These are phyloP conservation scores for Marisa cornuarietis DNA, from an alignment of 1,140 invertebrate species.

Conservation along the genomic window DNA sequence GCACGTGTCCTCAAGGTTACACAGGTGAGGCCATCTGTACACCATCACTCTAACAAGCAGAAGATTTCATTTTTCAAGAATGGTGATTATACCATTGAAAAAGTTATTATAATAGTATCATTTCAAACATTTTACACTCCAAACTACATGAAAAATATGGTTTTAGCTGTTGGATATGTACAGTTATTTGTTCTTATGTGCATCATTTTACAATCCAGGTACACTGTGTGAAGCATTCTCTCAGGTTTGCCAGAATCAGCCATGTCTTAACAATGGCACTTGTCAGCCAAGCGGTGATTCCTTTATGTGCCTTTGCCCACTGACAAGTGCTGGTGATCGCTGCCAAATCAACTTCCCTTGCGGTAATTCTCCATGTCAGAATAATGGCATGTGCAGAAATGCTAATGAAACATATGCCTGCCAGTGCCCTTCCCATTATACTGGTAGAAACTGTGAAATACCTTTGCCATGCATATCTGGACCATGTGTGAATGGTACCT, in stretches of 20 bases:
- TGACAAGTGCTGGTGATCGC: constrained; percentile 34
- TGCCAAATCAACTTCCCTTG: constrained; percentile 46
- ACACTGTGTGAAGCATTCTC: constrained; percentile 28
- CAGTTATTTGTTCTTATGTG: too few relatives aligned
- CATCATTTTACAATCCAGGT: constrained; percentile 15
- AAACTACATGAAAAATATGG: too few relatives aligned
- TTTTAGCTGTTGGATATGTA: too few relatives aligned
- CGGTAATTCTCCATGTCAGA: constrained; percentile 77
- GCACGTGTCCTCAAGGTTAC: constrained; percentile 29
- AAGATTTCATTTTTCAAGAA: too few relatives aligned
- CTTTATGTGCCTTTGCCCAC: constrained; percentile 41
- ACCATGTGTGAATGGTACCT: constrained; percentile 87
- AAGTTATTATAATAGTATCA: too few relatives aligned
- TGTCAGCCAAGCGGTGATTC: constrained; percentile 59
- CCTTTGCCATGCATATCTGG: constrained; percentile 29
- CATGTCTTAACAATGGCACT: constrained; percentile 44
- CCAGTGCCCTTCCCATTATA: constrained; percentile 35
- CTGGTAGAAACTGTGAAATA: constrained; percentile 56
- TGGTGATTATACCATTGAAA: too few relatives aligned
- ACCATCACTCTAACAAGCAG: too few relatives aligned
- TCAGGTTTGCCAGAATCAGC: constrained; percentile 40
- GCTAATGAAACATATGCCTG: constrained; percentile 56
- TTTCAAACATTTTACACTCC: too few relatives aligned
- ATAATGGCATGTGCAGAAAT: constrained; percentile 89
- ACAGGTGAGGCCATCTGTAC: constrained; percentile 15